These are phyloP conservation scores for Onychorhynchus coronatus DNA, from an alignment of 2,113 vertebrate species.

Conservation along the genomic window DNA sequence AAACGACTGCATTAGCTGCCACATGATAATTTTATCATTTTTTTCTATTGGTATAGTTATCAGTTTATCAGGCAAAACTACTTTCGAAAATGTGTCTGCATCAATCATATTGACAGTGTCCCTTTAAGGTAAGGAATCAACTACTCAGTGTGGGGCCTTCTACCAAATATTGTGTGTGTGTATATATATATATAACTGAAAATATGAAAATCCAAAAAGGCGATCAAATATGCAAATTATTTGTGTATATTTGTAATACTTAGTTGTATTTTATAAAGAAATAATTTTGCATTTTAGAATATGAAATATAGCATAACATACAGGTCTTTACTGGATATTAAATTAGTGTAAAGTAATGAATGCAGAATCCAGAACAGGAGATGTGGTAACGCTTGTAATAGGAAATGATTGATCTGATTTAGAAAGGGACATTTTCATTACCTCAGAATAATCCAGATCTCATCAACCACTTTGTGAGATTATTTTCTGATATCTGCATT, in stretches of 20 bases:
- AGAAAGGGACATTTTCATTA: neutral
- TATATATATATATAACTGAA: neutral
- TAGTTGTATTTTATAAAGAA: neutral
- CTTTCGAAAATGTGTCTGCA: neutral
- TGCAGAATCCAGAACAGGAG: neutral
- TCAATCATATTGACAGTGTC: constrained; percentile 54
- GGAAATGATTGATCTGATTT: neutral
- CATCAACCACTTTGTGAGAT: neutral
- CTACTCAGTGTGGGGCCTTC: neutral
- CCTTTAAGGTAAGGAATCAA: constrained; percentile 36
- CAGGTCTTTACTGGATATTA: neutral
- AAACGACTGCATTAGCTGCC: neutral
- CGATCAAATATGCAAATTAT: neutral
- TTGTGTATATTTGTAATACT: neutral
- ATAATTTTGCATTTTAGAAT: neutral
- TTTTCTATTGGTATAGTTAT: neutral
- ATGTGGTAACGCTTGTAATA: neutral
- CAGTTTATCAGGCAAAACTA: neutral
- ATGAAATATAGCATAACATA: neutral
- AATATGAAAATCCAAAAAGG: neutral
- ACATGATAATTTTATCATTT: neutral
- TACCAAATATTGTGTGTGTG: neutral
- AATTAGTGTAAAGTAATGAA: neutral
- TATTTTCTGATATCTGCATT: neutral
- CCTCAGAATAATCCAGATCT: neutral